A percentile compares a stretch with the other conserved stretches of the same genome.
These are phyloP conservation scores for Bactericera cockerelli DNA, from an alignment of 1,140 invertebrate species.

Conservation along the genomic window DNA sequence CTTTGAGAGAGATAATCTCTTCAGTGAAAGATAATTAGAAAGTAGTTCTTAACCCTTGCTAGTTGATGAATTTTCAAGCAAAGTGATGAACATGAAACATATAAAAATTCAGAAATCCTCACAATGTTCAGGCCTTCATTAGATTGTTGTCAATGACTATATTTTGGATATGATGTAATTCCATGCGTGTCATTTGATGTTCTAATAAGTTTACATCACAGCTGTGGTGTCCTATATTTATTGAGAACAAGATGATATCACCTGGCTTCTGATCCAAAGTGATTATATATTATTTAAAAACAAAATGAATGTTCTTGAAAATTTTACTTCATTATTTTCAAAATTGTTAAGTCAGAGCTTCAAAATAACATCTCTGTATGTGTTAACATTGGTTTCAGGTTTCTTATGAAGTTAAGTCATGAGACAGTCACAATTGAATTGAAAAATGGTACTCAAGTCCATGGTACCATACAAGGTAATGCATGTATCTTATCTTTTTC, in stretches of 20 bases:
- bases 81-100: no score
- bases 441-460: constrained; percentile 97
- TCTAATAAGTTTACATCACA: neutral
- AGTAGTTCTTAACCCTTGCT: no score
- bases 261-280: constrained; percentile 1
- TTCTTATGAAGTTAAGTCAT: constrained; percentile 99
- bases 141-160: no score
- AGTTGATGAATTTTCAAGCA: no score
- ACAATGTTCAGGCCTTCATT: no score
- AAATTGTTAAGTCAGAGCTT: no score
- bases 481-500: neutral
- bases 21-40: no score
- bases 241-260: neutral
- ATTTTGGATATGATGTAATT: constrained; percentile 2
- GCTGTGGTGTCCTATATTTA: neutral
- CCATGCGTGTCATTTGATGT: constrained; percentile 6
- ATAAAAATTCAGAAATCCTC: no score
- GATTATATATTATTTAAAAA: neutral
- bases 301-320: neutral
- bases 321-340: neutral
- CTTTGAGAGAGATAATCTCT: no score
- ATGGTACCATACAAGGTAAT: constrained; percentile 82
- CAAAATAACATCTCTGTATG: no score
- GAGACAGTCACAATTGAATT: constrained; percentile 98
- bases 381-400: constrained; percentile 41